Conservation (phyloP, 2,888 invertebrate species). For the Spicauda simplicius region DNA sequence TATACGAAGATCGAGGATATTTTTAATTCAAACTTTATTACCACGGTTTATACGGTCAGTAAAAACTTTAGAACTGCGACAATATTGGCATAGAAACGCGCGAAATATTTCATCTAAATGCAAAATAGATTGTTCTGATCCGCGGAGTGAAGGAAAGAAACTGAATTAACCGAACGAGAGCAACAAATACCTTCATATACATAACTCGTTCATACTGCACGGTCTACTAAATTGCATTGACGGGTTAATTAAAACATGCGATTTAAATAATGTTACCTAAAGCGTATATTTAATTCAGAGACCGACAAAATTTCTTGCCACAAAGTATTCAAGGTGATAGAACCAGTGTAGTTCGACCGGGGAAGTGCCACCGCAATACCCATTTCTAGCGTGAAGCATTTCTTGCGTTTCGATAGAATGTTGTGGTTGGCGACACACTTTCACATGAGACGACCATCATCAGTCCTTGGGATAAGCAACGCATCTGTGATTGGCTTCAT, state of each 20-base stretch:
- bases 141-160: slow-evolving; percentile 64
- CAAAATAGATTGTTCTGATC: slow-evolving; percentile 71
- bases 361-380: too few relatives aligned
- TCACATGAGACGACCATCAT: too few relatives aligned
- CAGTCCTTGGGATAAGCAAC: too few relatives aligned
- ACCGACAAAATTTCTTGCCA: too few relatives aligned
- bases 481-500: too few relatives aligned
- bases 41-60: background rate
- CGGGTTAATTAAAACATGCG: slow-evolving; percentile 56
- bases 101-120: slow-evolving; percentile 78
- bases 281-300: too few relatives aligned
- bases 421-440: too few relatives aligned
- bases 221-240: slow-evolving; percentile 68
- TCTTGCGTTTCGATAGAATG: too few relatives aligned
- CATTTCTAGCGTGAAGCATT: too few relatives aligned
- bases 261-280: background rate
- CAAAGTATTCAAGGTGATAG: too few relatives aligned
- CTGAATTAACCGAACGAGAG: slow-evolving; percentile 77
- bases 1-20: background rate
- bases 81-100: slow-evolving; percentile 43
- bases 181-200: slow-evolving; percentile 78
- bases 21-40: background rate
- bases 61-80: slow-evolving; percentile 38
- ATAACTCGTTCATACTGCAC: slow-evolving; percentile 76
- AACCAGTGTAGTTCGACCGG: too few relatives aligned